Conservation (phyloP, 1,140 invertebrate genomes). For the Drosophila kohkoa region DNA sequence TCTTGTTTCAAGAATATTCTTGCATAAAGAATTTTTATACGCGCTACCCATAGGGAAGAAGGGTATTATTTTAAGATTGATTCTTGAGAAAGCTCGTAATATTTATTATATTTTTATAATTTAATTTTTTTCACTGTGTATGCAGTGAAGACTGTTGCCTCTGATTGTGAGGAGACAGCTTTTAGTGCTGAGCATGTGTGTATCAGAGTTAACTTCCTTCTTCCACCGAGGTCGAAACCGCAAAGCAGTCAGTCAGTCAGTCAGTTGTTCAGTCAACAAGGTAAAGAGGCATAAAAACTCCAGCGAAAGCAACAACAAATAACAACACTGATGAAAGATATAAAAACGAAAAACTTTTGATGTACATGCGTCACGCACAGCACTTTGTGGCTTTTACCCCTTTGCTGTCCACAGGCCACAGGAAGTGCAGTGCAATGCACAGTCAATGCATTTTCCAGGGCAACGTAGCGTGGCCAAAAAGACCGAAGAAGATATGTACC, state of each 20-base stretch:
- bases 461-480: slow-evolving; percentile 44
- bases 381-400: slow-evolving; percentile 4
- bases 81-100: too few relatives aligned
- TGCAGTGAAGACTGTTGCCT: too few relatives aligned
- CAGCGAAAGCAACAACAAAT: slow-evolving; percentile 30
- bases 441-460: slow-evolving; percentile 50
- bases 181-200: neutral
- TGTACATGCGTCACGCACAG: slow-evolving; percentile 67
- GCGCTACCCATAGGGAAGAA: too few relatives aligned
- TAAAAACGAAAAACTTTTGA: slow-evolving; percentile 81
- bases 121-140: too few relatives aligned
- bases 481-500: slow-evolving; percentile 3
- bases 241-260: neutral
- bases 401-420: slow-evolving; percentile 41
- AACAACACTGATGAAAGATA: slow-evolving; percentile 69
- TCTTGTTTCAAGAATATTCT: too few relatives aligned
- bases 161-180: neutral
- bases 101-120: too few relatives aligned
- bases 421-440: slow-evolving; percentile 76
- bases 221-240: neutral
- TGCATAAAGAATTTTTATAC: too few relatives aligned
- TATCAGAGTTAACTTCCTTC: neutral
- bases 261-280: too few relatives aligned
- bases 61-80: too few relatives aligned
- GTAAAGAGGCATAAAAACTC: slow-evolving; percentile 22